Percentiles rank a stretch among this genome's conserved stretches.
Conservation (phyloP, 2,113 vertebrate species). For the Psilopsiagon aymara region DNA sequence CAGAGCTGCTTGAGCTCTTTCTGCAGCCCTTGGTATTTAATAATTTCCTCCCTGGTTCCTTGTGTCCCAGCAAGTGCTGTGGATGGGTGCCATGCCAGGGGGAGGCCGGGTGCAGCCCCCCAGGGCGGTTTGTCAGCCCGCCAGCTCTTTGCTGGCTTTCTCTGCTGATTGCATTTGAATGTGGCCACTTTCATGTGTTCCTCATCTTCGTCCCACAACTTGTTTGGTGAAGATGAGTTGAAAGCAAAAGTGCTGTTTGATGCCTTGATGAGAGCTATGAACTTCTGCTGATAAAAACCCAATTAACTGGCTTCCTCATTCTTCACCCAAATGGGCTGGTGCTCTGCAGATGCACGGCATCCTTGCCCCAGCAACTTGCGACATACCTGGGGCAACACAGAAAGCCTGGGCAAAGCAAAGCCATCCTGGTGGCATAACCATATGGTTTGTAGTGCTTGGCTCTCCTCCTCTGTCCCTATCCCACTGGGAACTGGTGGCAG, state of each 20-base stretch:
- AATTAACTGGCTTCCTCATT: conserved; percentile 42
- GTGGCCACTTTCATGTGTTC: conserved; percentile 59
- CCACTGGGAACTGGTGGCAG: neutral
- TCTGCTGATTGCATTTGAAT: conserved; percentile 37
- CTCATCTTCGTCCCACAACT: conserved; percentile 40
- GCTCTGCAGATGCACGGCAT: neutral
- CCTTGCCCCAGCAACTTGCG: neutral
- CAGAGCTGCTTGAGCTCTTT: accelerated
- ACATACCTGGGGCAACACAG: accelerated
- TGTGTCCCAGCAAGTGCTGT: neutral
- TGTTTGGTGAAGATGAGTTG: conserved; percentile 40
- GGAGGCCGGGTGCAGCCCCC: neutral
- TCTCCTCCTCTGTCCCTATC: neutral
- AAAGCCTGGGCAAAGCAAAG: neutral
- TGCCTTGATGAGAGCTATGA: conserved; percentile 26
- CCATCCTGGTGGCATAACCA: neutral
- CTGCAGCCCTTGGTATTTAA: neutral
- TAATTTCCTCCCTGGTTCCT: neutral
- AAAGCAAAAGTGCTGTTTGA: conserved; percentile 48
- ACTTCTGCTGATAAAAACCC: conserved; percentile 44
- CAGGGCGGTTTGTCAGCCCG: neutral
- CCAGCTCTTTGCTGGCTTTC: conserved; percentile 18
- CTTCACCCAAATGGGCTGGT: neutral
- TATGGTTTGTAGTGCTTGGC: neutral
- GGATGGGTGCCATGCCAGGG: neutral